Base-by-base conservation (phyloP, 2,797 vertebrate genomes). In the Danio choprae region DNA sequence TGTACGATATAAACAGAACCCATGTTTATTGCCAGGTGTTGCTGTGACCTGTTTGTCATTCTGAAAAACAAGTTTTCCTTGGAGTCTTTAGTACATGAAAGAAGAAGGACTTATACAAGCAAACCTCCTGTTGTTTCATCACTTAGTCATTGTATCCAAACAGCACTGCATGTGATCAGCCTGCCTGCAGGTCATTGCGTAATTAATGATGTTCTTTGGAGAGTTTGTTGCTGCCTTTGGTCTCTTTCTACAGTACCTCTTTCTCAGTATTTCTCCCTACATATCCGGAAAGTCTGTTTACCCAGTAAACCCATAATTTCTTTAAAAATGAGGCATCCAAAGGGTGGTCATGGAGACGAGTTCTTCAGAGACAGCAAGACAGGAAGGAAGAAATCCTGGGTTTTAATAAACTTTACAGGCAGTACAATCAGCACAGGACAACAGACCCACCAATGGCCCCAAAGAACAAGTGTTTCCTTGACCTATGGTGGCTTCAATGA, bases 251-350 rank as follows among this genome's bases (percentile, higher is more conserved):
- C 77, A 63, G 60, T 70, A 22, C 71, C 7, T 62, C 59, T 68
- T 75, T 81, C 67, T 79, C 73, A 41, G 80, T 77, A 46, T 83
- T 81, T 43, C 67, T 78, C 78, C 44, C 67, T 60, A 82, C 77
- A 44, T 43, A 64, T 67, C 71, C 63, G 50, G 81, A 81, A 80
- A 55, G 72, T 83, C 81, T 81, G 77, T 85, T 84, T 87, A 83
- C 75, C 72, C 75, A 81, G 74, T 85, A 87, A 81, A 83, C 78
- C 80, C 73, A 81, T 83, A 22, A 87, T 83, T 85, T 84, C 68
- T 82, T 87, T 79, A 84, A 41, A 79, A 84, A 85, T 44, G 41
- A 43, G 48, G 72, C 74, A 81, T 79, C 75, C 81, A 77, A 85
- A 76, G 44, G 59, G 86, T 87, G 41, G 67, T 79, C 84, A 84